phyloP scores from a whole-genome alignment of 2,797 vertebrate species.

The Parauchenoglanis ngamensis region DNA sequence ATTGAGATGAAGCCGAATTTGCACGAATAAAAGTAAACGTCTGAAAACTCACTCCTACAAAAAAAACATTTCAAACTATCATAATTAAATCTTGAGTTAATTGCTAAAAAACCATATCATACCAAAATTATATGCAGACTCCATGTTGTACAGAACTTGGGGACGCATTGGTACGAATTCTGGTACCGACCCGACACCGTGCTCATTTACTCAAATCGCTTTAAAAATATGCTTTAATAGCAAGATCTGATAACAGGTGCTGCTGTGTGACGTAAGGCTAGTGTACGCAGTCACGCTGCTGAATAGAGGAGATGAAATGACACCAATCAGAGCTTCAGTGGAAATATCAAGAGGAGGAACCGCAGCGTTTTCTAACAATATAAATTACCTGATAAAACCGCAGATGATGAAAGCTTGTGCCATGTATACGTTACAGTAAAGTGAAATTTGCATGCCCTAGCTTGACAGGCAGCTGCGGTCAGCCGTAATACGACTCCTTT shows the following conservation, averaged over 20 bases:
- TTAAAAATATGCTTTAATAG: background rate
- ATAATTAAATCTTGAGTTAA: background rate
- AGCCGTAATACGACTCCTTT: background rate
- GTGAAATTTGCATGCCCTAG: too few relatives aligned
- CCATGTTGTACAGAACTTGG: background rate
- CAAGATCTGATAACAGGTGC: background rate
- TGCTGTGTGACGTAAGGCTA: too few relatives aligned
- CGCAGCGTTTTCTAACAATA: background rate
- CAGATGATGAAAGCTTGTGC: background rate
- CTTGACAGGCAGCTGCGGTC: background rate
- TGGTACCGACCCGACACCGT: background rate
- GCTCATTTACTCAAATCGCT: background rate
- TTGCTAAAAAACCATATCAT: background rate
- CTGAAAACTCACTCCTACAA: background rate
- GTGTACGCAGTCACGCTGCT: too few relatives aligned
- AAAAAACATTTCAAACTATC: background rate
- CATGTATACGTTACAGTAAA: background rate
- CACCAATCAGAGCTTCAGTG: too few relatives aligned
- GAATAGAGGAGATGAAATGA: too few relatives aligned
- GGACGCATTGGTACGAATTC: background rate
- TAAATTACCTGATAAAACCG: background rate
- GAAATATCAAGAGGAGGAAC: background rate
- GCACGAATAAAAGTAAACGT: background rate
- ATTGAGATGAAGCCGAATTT: background rate
- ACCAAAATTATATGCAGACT: background rate